Evolutionary conservation across 2,113 vertebrate genomes (phyloP), one percentile per base, ranked within the genome.

Genomic region (Upupa epops): DNA sequence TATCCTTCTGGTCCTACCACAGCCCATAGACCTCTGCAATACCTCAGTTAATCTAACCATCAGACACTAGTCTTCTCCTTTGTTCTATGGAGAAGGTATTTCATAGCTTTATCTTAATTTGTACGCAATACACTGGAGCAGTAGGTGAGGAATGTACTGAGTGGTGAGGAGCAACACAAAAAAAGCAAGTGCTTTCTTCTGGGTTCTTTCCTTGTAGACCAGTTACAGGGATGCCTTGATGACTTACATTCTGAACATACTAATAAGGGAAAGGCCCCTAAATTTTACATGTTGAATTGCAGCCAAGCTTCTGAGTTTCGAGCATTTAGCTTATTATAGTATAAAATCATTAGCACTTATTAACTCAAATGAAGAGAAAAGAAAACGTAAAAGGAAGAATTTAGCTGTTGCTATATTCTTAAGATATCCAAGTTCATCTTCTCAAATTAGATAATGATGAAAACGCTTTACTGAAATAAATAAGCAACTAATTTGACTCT

Each of bases 71-170:
- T 22, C 17, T 84, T 77, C 13, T 52, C 7, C 26, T 73, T 73
- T 77, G 19, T 4, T 56, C 56, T 26, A 5, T 42, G 8, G 5
- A 59, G 9, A 19, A 25, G 13, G 10, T 63, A 28, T 46, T 79
- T 20, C 18, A 72, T 7, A 42, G 36, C n/a, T 46, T 54, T 77
- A 74, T 9, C 13, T 25, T 36, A 22, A 7, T 59, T 77, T 81
- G 8, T 31, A 9, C 42, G 21, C 8, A 26, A 11, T 63, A 9
- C 10, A n/a, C 12, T 56, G n/a, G 42, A 48, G 2, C 26, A 51
- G 26, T 63, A n/a, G n/a, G n/a, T n/a, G n/a, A n/a, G n/a, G 60
- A 74, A 63, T 1, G 0, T n/a, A n/a, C 4, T 54, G 4, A 6
- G 8, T 26, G 5, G 16, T 46, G 22, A 65, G 17, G 61, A 71